These are phyloP conservation scores for Parotia lawesii DNA, from an alignment of 2,113 vertebrate species.

Conservation along the genomic window DNA sequence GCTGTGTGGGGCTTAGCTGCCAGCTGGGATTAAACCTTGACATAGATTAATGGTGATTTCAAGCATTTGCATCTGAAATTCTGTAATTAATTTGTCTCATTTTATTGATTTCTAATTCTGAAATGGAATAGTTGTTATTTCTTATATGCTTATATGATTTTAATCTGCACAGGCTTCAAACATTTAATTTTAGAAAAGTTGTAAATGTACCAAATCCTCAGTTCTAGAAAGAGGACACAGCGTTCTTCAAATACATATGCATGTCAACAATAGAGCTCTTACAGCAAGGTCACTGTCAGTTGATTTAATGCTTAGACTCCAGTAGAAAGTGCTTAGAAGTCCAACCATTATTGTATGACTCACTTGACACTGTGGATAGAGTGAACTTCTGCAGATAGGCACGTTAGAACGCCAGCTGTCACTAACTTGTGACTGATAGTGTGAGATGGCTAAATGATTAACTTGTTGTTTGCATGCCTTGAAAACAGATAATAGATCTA, in stretches of 20 bases:
- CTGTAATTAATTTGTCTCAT: neutral
- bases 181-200: neutral
- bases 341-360: neutral
- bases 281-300: neutral
- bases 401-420: neutral
- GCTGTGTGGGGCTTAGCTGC: neutral
- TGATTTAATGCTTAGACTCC: neutral
- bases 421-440: neutral
- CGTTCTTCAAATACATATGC: neutral
- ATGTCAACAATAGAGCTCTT: neutral
- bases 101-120: neutral
- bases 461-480: neutral
- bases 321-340: neutral
- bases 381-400: neutral
- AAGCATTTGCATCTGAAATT: neutral
- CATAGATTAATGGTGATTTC: neutral
- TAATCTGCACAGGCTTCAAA: neutral
- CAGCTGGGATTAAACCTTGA: neutral
- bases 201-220: neutral
- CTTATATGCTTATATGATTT: neutral
- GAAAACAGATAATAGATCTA: neutral
- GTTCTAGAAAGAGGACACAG: neutral
- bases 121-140: neutral
- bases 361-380: neutral
- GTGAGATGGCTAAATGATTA: neutral